Evolutionary conservation across 2,888 invertebrate genomes (phyloP).

Genomic region (Dugesia japonica): DNA sequence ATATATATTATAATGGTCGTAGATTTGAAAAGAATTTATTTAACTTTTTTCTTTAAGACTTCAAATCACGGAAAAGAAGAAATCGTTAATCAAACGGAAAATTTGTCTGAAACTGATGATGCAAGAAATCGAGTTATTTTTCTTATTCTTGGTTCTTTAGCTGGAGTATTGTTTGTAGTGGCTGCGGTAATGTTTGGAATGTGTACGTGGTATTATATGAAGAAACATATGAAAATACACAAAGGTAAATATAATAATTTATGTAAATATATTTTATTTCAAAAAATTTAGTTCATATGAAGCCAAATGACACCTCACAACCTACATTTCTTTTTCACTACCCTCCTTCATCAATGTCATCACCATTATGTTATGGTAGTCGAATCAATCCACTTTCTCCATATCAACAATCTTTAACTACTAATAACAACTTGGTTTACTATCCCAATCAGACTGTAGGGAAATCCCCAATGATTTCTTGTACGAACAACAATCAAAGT

Average conservation of each 20-base stretch:
- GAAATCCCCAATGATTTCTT: background rate
- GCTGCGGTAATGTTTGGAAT: constrained; percentile 20
- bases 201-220: constrained; percentile 21
- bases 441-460: background rate
- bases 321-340: background rate
- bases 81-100: background rate
- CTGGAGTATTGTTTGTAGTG: constrained; percentile 17
- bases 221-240: background rate
- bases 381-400: background rate
- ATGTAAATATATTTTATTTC: background rate
- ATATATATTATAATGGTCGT: too few species aligned
- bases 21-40: too few species aligned
- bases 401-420: background rate
- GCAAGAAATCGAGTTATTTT: constrained; percentile 17
- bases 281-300: background rate
- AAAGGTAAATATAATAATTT: background rate
- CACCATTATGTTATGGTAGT: background rate
- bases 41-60: background rate
- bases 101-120: background rate
- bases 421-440: background rate
- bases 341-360: background rate
- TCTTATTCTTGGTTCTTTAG: constrained; percentile 21
- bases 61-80: background rate
- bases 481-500: background rate
- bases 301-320: background rate